Evolutionary conservation across 2,797 vertebrate species (phyloP), one percentile per base, ranked within the genome.

Genomic region (Antrozous pallidus): DNA sequence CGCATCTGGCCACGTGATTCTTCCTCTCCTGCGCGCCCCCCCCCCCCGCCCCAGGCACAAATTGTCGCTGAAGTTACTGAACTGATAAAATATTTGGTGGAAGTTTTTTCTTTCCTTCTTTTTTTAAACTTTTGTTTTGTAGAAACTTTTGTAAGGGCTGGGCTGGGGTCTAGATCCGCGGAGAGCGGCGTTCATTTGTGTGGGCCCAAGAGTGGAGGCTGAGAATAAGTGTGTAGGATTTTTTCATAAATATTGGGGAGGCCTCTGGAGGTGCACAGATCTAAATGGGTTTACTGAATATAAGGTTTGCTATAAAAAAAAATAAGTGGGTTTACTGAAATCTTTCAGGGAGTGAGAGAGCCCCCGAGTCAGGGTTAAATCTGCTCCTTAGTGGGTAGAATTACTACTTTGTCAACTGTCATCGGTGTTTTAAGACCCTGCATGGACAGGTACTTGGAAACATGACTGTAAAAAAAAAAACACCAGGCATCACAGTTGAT

Each of bases 391-490:
- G 24, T 8, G 90, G 54, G 6, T 49, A 77, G n/a, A 77, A 33
- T 77, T 7, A 54, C 49, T 77, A 16, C 74, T 77, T 77, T 26
- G 74, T 54, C 63, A 47, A 77, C 20, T 58, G 20, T 18, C 16
- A 24, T 33, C 16, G 20, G 51, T 54, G 56, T 89, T 54, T 85
- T 83, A 40, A 83, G 18, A 47, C 74, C 47, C 51, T 63, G 92
- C 26, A 4, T 61, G 67, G 79, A 47, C 63, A 45, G 58, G 36
- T 54, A 33, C 49, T 33, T 73, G 74, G 86, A 88, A 88, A 61
- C n/a, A 70, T 20, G 70, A 78, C n/a, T 81, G 8, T 58, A 40
- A 94, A 95, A 40, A 91, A 40, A 94, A 95, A 40, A 91, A 93
- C 28, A 67, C 8, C 28, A 40, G 33, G 3, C 56, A 10, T 71